Base-by-base conservation (phyloP, 1,140 invertebrate species). In the Aphis craccivora region DNA sequence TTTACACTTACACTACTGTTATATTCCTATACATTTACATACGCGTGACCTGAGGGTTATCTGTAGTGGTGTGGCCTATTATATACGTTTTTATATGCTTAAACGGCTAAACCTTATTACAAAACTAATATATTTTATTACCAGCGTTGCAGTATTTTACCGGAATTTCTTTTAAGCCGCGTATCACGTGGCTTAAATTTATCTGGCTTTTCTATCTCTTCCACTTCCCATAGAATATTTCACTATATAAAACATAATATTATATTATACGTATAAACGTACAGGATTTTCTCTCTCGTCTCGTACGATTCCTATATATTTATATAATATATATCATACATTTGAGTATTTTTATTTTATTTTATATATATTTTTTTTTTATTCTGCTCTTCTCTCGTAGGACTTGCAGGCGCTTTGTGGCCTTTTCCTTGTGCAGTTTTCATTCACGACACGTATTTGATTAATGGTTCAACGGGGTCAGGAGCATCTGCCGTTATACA, bases 391-490 rank as follows among this genome's bases (percentile, higher is more conserved):
- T 84, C 81, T 86, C 81, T 83, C 91, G 51, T 37, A 53, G 23
- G 53, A n/a, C 53, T 37, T 40, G 23, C 67, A n/a, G 76, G 40
- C 81, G 91, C 91, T 86, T 93, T 55, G 48, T 55, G 91, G 91
- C 91, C 91, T 93, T 93, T 91, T 93, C 91, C 91, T 93, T 40
- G 91, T 55, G 91, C 48, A 93, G 91, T 93, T 93, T 93, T 93
- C 91, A 93, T 93, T 93, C 91, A 93, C 91, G 91, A 93, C 91
- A 93, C 91, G 91, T 93, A 84, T 93, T 93, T 93, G 91, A 93
- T 93, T 93, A 93, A 93, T 93, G 91, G 76, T 93, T 86, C 91
- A 93, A 93, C 91, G 91, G 91, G 81, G 91, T 93, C 91, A 93
- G 91, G 48, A 93, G 91, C 91, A 93, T 93, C 91, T 93, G 91